A percentile compares a stretch with the other conserved stretches of the same genome.
phyloP scores from a whole-genome alignment of 2,888 invertebrate genomes.

The Cosmopolites sordidus region DNA sequence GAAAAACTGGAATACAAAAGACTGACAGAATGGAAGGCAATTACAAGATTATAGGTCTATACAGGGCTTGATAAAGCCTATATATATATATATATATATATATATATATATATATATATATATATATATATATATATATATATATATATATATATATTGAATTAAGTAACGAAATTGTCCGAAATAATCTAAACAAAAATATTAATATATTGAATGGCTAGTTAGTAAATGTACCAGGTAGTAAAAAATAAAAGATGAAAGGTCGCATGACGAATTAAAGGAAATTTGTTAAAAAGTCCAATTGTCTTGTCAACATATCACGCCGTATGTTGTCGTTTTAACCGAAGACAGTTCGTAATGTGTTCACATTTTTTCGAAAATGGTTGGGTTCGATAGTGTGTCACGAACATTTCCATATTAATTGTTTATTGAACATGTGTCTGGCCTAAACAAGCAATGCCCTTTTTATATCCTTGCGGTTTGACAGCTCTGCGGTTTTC shows the following conservation, averaged over 20 bases:
- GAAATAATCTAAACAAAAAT: neutral
- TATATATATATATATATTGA: no score
- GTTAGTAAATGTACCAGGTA: slow-evolving; percentile 2
- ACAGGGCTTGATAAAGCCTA: no score
- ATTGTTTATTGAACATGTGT: slow-evolving; percentile 46
- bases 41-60: no score
- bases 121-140: no score
- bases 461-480: slow-evolving; percentile 40
- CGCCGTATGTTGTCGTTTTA: slow-evolving; percentile 42
- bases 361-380: slow-evolving; percentile 19
- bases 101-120: no score
- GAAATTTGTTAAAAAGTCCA: slow-evolving; percentile 24
- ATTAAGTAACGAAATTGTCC: no score
- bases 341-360: slow-evolving; percentile 22
- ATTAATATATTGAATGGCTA: neutral
- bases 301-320: slow-evolving; percentile 49
- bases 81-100: no score
- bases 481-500: slow-evolving; percentile 42
- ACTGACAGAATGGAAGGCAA: no score
- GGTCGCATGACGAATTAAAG: slow-evolving; percentile 26
- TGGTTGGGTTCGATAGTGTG: slow-evolving; percentile 33
- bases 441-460: slow-evolving; percentile 39
- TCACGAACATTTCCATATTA: slow-evolving; percentile 45
- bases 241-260: slow-evolving; percentile 2
- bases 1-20: no score